Base-by-base conservation (phyloP, 2,113 vertebrate species). In the Psilopogon haemacephalus region DNA sequence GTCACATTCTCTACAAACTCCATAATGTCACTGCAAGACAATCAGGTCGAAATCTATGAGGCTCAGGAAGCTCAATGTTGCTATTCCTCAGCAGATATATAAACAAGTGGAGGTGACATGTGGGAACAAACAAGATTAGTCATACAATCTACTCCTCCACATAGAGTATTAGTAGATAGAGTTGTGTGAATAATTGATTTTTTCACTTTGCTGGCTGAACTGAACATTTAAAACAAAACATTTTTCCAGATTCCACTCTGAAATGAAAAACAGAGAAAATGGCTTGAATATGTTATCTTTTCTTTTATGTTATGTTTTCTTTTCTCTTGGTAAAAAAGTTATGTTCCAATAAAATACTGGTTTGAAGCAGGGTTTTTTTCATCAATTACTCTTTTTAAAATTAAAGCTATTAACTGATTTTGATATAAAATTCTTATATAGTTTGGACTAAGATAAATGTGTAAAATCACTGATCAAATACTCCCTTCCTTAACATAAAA, bases 81-180 rank as follows among this genome's bases (percentile, higher is more conserved):
- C 6, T 55, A 6, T 67, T 91, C 68, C 50, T 88, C 72, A 58
- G 75, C 52, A 88, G 54, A 65, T 50, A 42, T 8, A 20, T 77
- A 28, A 71, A 44, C 28, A 83, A 92, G 35, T 54, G 62, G 42
- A 88, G 78, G 35, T 0, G 0, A 58, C 32, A 18, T 71, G 58
- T 64, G 64, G 69, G 85, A 93, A 81, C 75, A 95, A 92, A 94
- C 72, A 86, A 80, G 71, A 86, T 95, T 93, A 86, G 82, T 92
- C 78, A 91, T 68, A 69, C 79, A 87, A 78, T 56, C 69, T 87
- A 83, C 74, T 88, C 79, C 68, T 92, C 84, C 82, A 88, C 50
- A 63, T 3, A 68, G 30, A 35, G 7, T 74, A 74, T 52, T 94
- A 88, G 78, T 92, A 93, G 93, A 89, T 67, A 88, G 75, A 77